Percentiles rank a stretch among this genome's conserved stretches.
Conservation (phyloP, 2,113 vertebrate species). For the Sinocyclocheilus maitianheensis region DNA sequence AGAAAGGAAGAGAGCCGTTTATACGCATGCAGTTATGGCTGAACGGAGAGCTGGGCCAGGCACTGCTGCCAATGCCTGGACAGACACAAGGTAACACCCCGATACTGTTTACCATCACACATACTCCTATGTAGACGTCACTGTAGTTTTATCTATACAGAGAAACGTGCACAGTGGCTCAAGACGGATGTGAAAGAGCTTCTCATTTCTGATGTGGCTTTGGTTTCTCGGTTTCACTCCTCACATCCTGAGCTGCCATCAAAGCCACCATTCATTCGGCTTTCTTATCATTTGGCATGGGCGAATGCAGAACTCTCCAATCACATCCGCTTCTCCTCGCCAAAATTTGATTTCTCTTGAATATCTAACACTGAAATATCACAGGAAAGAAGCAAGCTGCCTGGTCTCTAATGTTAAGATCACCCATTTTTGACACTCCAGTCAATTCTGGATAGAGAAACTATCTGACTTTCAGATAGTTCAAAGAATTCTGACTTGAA, state of each 20-base stretch:
- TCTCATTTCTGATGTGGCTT: constrained; percentile 25
- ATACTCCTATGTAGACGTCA: constrained; percentile 13
- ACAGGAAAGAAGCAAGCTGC: background rate
- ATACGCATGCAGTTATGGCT: constrained; percentile 95
- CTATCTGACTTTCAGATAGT: too few relatives aligned
- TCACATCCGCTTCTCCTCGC: background rate
- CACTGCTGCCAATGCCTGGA: constrained; percentile 39
- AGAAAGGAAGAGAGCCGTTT: constrained; percentile 92
- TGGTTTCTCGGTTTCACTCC: constrained; percentile 37
- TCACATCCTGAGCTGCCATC: constrained; percentile 6
- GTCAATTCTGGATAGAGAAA: background rate
- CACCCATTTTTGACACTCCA: background rate
- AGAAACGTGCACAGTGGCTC: constrained; percentile 10
- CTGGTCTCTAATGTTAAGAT: background rate
- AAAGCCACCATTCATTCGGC: constrained; percentile 36
- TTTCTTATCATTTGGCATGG: constrained; percentile 2
- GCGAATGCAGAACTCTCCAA: constrained; percentile 9
- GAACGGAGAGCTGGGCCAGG: constrained; percentile 80
- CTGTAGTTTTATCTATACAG: background rate
- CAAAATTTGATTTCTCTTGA: background rate
- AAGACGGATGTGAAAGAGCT: constrained; percentile 31
- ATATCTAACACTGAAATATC: background rate
- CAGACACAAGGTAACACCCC: constrained; percentile 37
- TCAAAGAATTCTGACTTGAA: background rate
- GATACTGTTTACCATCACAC: background rate